Evolutionary conservation across 2,113 vertebrate species (phyloP).

Genomic region (Pavo muticus): DNA sequence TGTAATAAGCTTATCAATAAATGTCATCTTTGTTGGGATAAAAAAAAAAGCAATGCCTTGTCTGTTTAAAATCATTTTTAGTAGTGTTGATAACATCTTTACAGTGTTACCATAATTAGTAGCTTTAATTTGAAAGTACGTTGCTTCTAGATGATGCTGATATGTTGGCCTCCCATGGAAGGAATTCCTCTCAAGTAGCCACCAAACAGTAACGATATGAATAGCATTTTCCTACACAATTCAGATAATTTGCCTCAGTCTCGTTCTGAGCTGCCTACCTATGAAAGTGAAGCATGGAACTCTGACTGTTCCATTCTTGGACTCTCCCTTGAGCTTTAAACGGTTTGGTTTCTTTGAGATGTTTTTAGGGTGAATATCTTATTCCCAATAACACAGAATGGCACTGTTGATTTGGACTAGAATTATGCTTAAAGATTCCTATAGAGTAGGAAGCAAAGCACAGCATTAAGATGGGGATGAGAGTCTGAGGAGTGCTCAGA

Average conservation of each 20-base stretch:
- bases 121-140: background rate
- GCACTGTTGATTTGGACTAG: background rate
- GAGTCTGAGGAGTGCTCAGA: background rate
- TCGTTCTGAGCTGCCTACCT: background rate
- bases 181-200: background rate
- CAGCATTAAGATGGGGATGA: background rate
- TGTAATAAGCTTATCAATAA: background rate
- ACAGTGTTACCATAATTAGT: background rate
- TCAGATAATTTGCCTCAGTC: background rate
- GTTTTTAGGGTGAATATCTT: background rate
- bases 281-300: background rate
- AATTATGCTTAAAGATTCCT: background rate
- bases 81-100: background rate
- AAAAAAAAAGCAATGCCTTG: background rate
- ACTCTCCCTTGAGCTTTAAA: background rate
- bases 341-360: background rate
- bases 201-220: background rate
- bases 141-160: background rate
- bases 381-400: background rate
- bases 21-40: background rate
- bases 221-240: background rate
- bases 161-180: background rate
- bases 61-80: background rate
- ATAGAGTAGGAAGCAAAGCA: background rate
- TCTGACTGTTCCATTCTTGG: background rate